Percentiles rank a stretch among this genome's conserved stretches.
Evolutionary conservation across 1,140 invertebrate species (phyloP).

Genomic region (Aphelenchoides avenae): DNA sequence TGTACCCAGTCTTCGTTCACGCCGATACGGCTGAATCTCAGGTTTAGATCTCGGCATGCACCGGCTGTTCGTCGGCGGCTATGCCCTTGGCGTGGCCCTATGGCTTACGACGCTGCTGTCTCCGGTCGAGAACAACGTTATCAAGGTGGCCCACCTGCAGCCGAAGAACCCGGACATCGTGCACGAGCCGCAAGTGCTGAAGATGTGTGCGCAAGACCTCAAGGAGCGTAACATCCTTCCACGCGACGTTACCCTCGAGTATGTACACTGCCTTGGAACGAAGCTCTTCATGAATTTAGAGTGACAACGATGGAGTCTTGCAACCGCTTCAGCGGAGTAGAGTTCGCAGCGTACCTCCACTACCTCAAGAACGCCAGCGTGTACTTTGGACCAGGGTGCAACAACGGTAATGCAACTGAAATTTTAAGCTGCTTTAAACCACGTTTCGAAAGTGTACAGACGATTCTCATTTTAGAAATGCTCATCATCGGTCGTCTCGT

Average conservation of each 20-base stretch:
- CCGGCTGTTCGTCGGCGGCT: too few species aligned
- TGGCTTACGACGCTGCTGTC: too few species aligned
- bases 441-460: slow-evolving; percentile 46
- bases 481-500: slow-evolving; percentile 51
- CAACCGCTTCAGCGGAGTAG: slow-evolving; percentile 56
- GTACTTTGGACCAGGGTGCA: slow-evolving; percentile 59
- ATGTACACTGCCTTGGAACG: too few species aligned
- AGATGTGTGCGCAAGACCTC: slow-evolving; percentile 51
- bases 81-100: too few species aligned
- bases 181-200: slow-evolving; percentile 55
- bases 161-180: slow-evolving; percentile 55
- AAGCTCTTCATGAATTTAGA: slow-evolving; percentile 37
- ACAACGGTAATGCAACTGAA: slow-evolving; percentile 46
- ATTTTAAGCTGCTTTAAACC: slow-evolving; percentile 38
- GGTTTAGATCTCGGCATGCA: too few species aligned
- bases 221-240: slow-evolving; percentile 54
- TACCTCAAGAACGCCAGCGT: slow-evolving; percentile 56
- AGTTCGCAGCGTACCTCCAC: slow-evolving; percentile 56
- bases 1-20: too few species aligned
- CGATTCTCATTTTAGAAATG: slow-evolving; percentile 38
- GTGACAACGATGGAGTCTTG: slow-evolving; percentile 58
- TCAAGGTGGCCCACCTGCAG: slow-evolving; percentile 53
- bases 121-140: slow-evolving; percentile 25
- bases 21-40: too few species aligned
- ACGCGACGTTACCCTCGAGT: slow-evolving; percentile 48